Percentiles rank a stretch among this genome's conserved stretches.
phyloP scores from a whole-genome alignment of 2,888 invertebrate species.

The Aphodius granarius region DNA sequence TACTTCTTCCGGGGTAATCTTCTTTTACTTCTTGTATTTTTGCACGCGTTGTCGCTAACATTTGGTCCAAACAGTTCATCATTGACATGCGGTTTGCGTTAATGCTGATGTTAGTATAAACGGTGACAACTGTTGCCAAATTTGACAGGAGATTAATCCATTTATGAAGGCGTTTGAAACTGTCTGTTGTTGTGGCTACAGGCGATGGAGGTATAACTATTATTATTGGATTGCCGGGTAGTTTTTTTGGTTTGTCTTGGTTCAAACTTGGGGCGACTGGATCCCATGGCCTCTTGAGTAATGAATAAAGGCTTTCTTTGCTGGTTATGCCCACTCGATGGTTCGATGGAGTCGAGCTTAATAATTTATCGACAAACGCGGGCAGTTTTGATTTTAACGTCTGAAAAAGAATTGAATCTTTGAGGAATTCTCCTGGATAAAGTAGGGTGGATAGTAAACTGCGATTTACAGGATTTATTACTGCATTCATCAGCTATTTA shows the following conservation, averaged over 20 bases:
- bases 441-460: no score
- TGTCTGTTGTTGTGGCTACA: constrained; percentile 50
- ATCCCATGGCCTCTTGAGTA: constrained; percentile 75
- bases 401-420: constrained; percentile 44
- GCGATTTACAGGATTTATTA: no score
- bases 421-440: no score
- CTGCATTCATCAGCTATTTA: no score
- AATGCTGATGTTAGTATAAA: constrained; percentile 57
- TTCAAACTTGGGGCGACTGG: constrained; percentile 59
- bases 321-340: constrained; percentile 56
- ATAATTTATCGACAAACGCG: constrained; percentile 72
- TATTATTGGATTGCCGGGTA: constrained; percentile 70
- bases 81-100: constrained; percentile 53
- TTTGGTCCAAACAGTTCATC: constrained; percentile 63
- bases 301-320: constrained; percentile 65
- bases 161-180: constrained; percentile 63
- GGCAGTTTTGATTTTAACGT: constrained; percentile 70
- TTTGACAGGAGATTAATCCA: constrained; percentile 70
- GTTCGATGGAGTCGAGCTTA: constrained; percentile 58
- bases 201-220: constrained; percentile 64
- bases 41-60: constrained; percentile 66
- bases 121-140: constrained; percentile 68
- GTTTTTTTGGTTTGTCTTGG: constrained; percentile 67
- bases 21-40: constrained; percentile 71
- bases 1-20: constrained; percentile 68